Conservation (phyloP, 2,888 invertebrate species). For the Diarsia mendica region DNA sequence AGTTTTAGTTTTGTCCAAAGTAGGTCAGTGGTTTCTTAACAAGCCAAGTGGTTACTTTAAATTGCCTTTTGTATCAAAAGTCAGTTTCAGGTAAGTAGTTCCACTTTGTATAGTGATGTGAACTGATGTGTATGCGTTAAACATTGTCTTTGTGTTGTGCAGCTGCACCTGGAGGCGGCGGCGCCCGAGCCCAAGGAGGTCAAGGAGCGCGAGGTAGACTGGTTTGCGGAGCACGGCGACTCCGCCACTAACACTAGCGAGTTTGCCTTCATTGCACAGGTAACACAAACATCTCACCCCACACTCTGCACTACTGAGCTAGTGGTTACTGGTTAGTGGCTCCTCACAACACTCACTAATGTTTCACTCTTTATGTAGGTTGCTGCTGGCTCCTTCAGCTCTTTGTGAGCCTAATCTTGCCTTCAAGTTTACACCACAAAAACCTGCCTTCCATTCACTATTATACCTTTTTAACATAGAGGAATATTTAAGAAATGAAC, state of each 20-base stretch:
- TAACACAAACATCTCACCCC: constrained; percentile 77
- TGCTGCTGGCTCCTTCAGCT: neutral
- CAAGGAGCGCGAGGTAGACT: constrained; percentile 95
- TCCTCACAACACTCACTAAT: neutral
- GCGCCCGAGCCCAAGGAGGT: constrained; percentile 91
- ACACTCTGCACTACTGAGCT: constrained; percentile 5
- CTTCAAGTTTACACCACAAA: neutral
- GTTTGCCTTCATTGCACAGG: constrained; percentile 85
- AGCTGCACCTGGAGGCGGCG: constrained; percentile 93
- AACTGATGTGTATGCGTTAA: neutral
- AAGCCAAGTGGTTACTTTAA: neutral
- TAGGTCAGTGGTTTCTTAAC: neutral
- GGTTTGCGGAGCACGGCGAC: constrained; percentile 94
- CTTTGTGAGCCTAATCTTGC: neutral
- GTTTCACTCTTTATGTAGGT: constrained; percentile 10
- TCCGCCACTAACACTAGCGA: constrained; percentile 84
- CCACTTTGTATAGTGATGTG: neutral
- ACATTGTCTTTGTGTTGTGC: constrained; percentile 54
- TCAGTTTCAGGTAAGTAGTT: neutral
- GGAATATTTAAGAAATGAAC: neutral
- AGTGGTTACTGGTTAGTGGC: neutral
- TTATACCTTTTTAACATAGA: neutral
- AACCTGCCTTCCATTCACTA: neutral
- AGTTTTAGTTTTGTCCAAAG: neutral
- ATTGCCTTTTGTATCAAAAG: too few relatives aligned